Conservation (phyloP, 1,140 invertebrate genomes). For the Cheumatopsyche charites region DNA sequence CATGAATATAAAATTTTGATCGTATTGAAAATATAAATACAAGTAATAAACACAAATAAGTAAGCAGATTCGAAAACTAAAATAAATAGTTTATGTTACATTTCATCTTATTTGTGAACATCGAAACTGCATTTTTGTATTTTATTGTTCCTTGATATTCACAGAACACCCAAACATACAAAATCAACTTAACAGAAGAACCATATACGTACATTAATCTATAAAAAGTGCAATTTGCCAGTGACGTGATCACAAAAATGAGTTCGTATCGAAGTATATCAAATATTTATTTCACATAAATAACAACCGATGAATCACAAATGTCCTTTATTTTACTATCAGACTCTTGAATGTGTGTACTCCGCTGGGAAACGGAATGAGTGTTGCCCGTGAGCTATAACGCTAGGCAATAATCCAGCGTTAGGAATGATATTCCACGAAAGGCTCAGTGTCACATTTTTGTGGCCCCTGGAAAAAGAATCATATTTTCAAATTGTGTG, state of each 20-base stretch:
- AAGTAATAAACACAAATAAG: too few relatives aligned
- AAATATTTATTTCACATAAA: slow-evolving; percentile 25
- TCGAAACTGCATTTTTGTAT: too few relatives aligned
- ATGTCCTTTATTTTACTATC: slow-evolving; percentile 52
- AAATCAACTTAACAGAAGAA: too few relatives aligned
- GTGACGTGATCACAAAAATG: not conserved
- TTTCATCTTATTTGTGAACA: too few relatives aligned
- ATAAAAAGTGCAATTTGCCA: not conserved
- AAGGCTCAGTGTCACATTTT: slow-evolving; percentile 91
- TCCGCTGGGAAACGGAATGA: slow-evolving; percentile 88
- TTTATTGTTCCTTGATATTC: too few relatives aligned
- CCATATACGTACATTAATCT: too few relatives aligned
- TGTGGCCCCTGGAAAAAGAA: slow-evolving; percentile 78
- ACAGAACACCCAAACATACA: too few relatives aligned
- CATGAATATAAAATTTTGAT: too few relatives aligned
- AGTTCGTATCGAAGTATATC: slow-evolving; percentile 8
- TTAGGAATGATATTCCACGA: slow-evolving; percentile 99
- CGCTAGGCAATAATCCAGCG: slow-evolving; percentile 89
- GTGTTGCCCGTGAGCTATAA: slow-evolving; percentile 82
- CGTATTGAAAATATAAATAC: not conserved
- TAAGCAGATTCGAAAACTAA: too few relatives aligned
- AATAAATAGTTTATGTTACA: too few relatives aligned
- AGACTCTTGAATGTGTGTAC: slow-evolving; percentile 81
- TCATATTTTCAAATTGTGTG: not conserved
- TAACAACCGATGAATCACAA: slow-evolving; percentile 32